These are phyloP conservation scores for Cosmopolites sordidus DNA, from an alignment of 2,888 invertebrate genomes.

Conservation along the genomic window DNA sequence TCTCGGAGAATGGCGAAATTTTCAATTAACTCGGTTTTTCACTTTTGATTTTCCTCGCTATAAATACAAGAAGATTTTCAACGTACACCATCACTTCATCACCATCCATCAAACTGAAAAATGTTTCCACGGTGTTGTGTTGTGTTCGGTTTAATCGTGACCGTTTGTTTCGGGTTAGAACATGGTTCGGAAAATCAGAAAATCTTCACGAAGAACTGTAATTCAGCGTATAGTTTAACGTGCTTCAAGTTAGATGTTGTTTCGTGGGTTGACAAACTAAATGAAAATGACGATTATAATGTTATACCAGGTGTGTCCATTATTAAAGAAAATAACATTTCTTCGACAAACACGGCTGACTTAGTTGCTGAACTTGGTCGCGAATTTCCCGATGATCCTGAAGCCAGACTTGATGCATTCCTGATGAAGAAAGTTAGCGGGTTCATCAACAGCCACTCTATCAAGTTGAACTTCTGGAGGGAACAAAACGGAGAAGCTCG, in stretches of 20 bases:
- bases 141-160: neutral
- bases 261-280: slow-evolving; percentile 65
- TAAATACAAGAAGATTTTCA: neutral
- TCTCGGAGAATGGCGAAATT: neutral
- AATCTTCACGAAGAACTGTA: slow-evolving; percentile 48
- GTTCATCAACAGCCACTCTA: slow-evolving; percentile 65
- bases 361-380: slow-evolving; percentile 68
- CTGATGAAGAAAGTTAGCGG: slow-evolving; percentile 62
- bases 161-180: neutral
- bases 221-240: slow-evolving; percentile 58
- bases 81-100: too few relatives aligned
- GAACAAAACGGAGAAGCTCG: neutral
- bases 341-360: slow-evolving; percentile 54
- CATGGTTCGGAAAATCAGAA: neutral
- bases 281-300: slow-evolving; percentile 61
- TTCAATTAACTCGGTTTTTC: neutral
- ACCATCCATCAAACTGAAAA: too few relatives aligned
- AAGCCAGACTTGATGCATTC: slow-evolving; percentile 67
- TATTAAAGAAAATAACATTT: slow-evolving; percentile 54
- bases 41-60: neutral
- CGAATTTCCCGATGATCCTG: slow-evolving; percentile 66
- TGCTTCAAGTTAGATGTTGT: slow-evolving; percentile 72
- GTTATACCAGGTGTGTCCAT: slow-evolving; percentile 68
- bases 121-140: too few relatives aligned
- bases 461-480: slow-evolving; percentile 57